Percentiles rank a stretch among this genome's conserved stretches.
Evolutionary conservation across 2,888 invertebrate genomes (phyloP).

Genomic region (Hypolimnas misippus): DNA sequence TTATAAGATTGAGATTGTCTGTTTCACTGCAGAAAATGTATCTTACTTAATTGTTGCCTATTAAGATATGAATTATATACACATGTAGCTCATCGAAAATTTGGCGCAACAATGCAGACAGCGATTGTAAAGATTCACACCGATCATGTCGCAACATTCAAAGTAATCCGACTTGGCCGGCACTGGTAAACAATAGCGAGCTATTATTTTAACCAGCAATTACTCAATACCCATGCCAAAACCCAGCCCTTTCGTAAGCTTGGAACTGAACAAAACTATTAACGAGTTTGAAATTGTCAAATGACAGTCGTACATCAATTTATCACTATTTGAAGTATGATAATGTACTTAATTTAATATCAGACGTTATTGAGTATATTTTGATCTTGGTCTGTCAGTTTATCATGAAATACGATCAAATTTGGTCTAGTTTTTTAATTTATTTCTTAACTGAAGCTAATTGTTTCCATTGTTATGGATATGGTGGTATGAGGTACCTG

Average conservation of each 20-base stretch:
- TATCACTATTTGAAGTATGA: slow-evolving; percentile 12
- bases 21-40: background rate
- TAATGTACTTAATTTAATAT: background rate
- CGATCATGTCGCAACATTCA: slow-evolving; percentile 34
- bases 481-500: too few relatives aligned
- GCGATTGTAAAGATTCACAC: slow-evolving; percentile 14
- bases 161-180: slow-evolving; percentile 40
- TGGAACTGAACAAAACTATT: slow-evolving; percentile 40
- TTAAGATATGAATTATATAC: background rate
- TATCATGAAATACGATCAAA: too few relatives aligned
- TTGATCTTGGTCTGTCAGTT: background rate
- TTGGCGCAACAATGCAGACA: slow-evolving; percentile 6
- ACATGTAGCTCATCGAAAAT: background rate
- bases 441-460: too few relatives aligned
- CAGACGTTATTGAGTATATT: background rate
- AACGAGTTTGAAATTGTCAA: slow-evolving; percentile 40
- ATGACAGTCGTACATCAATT: slow-evolving; percentile 24
- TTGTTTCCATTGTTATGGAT: too few relatives aligned
- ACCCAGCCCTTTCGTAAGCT: slow-evolving; percentile 36
- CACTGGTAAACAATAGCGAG: slow-evolving; percentile 38
- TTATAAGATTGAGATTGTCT: too few relatives aligned
- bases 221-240: slow-evolving; percentile 33
- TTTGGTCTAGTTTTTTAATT: too few relatives aligned
- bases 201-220: slow-evolving; percentile 30
- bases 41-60: background rate